Conservation (phyloP, 2,888 invertebrate species). For the Callyntrura guangdongensis region DNA sequence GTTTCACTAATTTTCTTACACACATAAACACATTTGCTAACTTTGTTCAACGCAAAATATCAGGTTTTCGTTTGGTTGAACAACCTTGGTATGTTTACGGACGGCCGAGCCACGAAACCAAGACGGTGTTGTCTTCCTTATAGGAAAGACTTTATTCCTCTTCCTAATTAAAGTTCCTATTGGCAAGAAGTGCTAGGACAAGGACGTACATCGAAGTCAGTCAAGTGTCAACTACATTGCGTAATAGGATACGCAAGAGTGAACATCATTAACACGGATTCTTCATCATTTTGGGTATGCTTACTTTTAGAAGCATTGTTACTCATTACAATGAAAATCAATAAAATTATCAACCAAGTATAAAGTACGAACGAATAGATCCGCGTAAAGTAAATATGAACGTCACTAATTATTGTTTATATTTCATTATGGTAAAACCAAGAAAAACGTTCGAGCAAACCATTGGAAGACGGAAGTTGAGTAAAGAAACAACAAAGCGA, state of each 20-base stretch:
- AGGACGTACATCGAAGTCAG: constrained; percentile 40
- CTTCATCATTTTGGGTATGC: not conserved
- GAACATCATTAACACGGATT: not conserved
- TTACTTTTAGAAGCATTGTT: not conserved
- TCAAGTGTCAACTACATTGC: constrained; percentile 30
- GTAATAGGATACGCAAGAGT: not conserved
- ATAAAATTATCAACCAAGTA: too few relatives aligned
- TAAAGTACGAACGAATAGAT: too few relatives aligned
- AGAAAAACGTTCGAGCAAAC: too few relatives aligned
- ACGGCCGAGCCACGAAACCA: not conserved
- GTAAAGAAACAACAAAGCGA: too few relatives aligned
- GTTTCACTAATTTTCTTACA: too few relatives aligned
- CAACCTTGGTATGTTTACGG: constrained; percentile 43
- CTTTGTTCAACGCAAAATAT: not conserved
- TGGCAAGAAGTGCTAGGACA: constrained; percentile 66
- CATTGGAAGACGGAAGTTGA: too few relatives aligned
- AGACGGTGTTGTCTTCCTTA: constrained; percentile 36
- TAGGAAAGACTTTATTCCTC: constrained; percentile 34
- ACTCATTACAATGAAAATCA: too few relatives aligned
- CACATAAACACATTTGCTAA: not conserved
- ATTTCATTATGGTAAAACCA: too few relatives aligned
- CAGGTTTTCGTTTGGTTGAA: constrained; percentile 3
- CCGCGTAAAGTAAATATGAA: too few relatives aligned
- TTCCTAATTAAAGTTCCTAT: constrained; percentile 50
- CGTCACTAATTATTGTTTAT: too few relatives aligned